Evolutionary conservation across 2,888 invertebrate genomes (phyloP).

Genomic region (Chorisops tibialis): DNA sequence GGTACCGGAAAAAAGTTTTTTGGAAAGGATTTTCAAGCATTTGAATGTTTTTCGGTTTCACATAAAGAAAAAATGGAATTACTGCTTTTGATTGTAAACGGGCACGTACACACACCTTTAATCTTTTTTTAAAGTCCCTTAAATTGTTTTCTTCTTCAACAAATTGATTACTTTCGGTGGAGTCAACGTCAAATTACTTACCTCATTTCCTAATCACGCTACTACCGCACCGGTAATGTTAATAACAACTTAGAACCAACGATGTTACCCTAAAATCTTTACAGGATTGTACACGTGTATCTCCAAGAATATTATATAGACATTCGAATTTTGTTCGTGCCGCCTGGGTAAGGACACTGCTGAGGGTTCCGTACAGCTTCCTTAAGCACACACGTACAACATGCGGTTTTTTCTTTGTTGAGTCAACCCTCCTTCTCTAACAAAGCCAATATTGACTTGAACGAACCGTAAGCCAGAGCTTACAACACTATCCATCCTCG

Average conservation of each 20-base stretch:
- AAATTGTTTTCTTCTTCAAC: too few relatives aligned
- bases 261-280: background rate
- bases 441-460: constrained; percentile 39
- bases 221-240: background rate
- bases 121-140: too few relatives aligned
- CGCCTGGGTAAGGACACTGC: constrained; percentile 6
- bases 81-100: too few relatives aligned
- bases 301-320: constrained; percentile 10
- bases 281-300: constrained; percentile 1
- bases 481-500: constrained; percentile 34
- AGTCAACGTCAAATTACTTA: background rate
- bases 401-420: constrained; percentile 28
- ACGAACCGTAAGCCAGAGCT: constrained; percentile 36
- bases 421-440: constrained; percentile 29
- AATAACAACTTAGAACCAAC: background rate
- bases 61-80: too few relatives aligned
- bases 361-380: constrained; percentile 1
- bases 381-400: constrained; percentile 16
- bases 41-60: too few relatives aligned
- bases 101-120: too few relatives aligned
- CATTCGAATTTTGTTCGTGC: background rate
- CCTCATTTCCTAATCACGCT: background rate
- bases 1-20: too few relatives aligned
- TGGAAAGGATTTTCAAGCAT: too few relatives aligned
- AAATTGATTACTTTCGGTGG: too few relatives aligned